A percentile compares a stretch with the other conserved stretches of the same genome.
Evolutionary conservation across 2,888 invertebrate species (phyloP).

Genomic region (Parthenolecanium corni): DNA sequence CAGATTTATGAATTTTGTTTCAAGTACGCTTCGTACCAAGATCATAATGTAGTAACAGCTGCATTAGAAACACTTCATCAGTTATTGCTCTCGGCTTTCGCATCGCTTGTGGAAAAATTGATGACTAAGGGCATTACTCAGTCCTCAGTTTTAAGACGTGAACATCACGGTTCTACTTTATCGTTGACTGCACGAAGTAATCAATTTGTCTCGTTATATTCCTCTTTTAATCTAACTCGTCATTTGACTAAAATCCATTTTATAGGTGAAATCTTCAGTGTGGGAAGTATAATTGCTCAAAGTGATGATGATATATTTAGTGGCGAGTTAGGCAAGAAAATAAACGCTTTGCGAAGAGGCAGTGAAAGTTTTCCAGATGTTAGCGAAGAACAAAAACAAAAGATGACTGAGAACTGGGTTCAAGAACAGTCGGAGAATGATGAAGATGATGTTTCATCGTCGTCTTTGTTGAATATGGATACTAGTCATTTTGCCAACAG

Average conservation of each 20-base stretch:
- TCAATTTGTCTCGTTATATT: background rate
- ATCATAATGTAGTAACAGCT: constrained; percentile 81
- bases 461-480: constrained; percentile 20
- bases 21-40: constrained; percentile 52
- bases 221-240: background rate
- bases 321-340: background rate
- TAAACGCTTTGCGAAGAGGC: background rate
- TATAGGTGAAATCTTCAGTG: constrained; percentile 14
- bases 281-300: constrained; percentile 15
- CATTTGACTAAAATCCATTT: background rate
- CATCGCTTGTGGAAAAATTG: background rate
- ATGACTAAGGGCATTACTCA: constrained; percentile 4
- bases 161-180: constrained; percentile 5
- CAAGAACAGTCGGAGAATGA: constrained; percentile 7
- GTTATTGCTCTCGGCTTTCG: background rate
- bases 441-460: constrained; percentile 11
- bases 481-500: constrained; percentile 25
- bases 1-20: constrained; percentile 69
- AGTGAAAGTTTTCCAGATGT: constrained; percentile 3
- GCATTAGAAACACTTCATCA: constrained; percentile 66
- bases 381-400: constrained; percentile 7
- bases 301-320: constrained; percentile 11
- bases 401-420: constrained; percentile 14
- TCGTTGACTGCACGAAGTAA: constrained; percentile 15
- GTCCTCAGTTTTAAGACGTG: background rate